phyloP scores from a whole-genome alignment of 2,797 vertebrate species.

The Thripadectes ignobilis region DNA sequence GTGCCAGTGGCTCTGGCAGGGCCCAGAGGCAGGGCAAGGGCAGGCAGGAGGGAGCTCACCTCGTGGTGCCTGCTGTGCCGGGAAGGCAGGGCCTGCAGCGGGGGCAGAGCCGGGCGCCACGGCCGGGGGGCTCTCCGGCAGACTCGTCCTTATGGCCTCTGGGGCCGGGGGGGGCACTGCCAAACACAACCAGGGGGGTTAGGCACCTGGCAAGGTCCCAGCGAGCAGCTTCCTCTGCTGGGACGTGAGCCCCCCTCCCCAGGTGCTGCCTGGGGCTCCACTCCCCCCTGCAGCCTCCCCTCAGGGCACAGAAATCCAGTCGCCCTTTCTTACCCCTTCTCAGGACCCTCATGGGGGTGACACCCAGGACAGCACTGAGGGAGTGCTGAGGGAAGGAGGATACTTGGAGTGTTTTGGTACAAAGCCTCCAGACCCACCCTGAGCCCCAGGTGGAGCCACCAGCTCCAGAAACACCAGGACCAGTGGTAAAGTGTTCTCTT shows the following conservation, averaged over 20 bases:
- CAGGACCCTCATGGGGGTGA: neutral
- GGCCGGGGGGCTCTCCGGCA: neutral
- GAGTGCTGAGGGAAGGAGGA: neutral
- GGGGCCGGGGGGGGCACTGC: neutral
- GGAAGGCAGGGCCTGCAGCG: neutral
- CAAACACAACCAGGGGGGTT: neutral
- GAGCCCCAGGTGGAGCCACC: neutral
- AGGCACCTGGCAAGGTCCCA: neutral
- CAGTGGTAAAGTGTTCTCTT: neutral
- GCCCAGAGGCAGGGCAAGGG: neutral
- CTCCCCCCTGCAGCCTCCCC: neutral
- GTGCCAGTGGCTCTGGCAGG: accelerated
- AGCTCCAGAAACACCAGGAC: neutral
- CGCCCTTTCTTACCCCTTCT: accelerated
- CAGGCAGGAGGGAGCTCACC: neutral
- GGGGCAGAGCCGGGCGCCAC: neutral
- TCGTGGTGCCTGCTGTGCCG: neutral
- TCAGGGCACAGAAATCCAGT: accelerated
- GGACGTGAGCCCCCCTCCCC: neutral
- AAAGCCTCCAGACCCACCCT: neutral
- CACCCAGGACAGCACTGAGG: neutral
- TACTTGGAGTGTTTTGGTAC: accelerated
- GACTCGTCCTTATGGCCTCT: neutral
- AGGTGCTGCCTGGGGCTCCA: neutral
- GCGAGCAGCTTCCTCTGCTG: neutral